Base-by-base conservation (phyloP, 2,113 vertebrate species). In the Atlantisia rogersi region DNA sequence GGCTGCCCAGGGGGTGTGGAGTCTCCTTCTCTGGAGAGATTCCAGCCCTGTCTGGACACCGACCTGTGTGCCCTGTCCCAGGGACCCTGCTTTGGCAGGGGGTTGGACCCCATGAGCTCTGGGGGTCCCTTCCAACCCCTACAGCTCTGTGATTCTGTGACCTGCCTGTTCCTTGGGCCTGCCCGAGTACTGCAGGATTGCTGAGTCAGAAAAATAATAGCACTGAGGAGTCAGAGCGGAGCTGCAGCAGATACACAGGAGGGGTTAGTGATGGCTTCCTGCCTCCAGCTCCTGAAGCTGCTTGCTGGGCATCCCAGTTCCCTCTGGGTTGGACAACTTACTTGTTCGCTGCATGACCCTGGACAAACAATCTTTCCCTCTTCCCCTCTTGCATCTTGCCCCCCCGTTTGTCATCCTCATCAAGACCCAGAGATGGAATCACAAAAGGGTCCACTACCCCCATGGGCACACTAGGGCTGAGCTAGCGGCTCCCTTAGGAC, bases 381-480 rank as follows among this genome's bases (percentile, higher is more conserved):
- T 59, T 50, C 44, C 8, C 25, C 29, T 4, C 25, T n/a, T 15
- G 37, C 50, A 16, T 2, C 0, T 0, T 52, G 10, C 25, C 75
- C 15, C 32, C 28, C 11, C 8, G 2, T 12, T 35, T 62, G 39
- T 12, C 21, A 7, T 20, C 50, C 58, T 46, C 24, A 20, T 5
- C 26, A n/a, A 15, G 70, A 40, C 21, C 40, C 37, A 4, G 64
- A 22, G 59, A 6, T 5, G 40, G 22, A 71, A 10, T 5, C 35
- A 8, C 2, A 1, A 8, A 10, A n/a, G 37, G 40, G 7, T 25
- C 35, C 39, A 21, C 20, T 25, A 6, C 2, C 24, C 4, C 65
- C 5, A 3, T 6, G 1, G 60, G 46, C 21, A 22, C 0, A 1
- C 25, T 24, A 35, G 55, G n/a, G n/a, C 28, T 24, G n/a, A 71